These are phyloP conservation scores for Pelusios castaneus DNA, from an alignment of 2,113 vertebrate species.

Conservation along the genomic window DNA sequence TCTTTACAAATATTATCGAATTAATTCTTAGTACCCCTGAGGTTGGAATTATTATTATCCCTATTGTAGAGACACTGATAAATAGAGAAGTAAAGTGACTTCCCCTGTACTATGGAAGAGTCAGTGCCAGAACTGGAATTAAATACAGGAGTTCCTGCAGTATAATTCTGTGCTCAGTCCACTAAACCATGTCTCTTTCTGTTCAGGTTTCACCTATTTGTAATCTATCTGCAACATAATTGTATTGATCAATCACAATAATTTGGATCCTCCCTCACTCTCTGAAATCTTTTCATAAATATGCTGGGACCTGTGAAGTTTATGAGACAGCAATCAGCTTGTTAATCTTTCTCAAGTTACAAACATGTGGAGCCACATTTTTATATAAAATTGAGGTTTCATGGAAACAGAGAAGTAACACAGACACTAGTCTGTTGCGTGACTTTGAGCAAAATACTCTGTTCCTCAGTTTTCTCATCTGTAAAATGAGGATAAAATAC, in stretches of 20 bases:
- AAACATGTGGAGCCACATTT: not conserved
- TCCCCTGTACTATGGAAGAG: not conserved
- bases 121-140: rapidly evolving
- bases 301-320: not conserved
- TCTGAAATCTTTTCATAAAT: not conserved
- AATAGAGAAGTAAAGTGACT: not conserved
- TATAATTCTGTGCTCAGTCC: rapidly evolving
- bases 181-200: not conserved
- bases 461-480: not conserved
- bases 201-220: not conserved
- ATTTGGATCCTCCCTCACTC: not conserved
- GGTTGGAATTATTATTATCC: rapidly evolving
- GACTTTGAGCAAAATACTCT: not conserved
- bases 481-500: not conserved
- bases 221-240: not conserved
- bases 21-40: not conserved
- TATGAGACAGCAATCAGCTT: not conserved
- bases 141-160: rapidly evolving
- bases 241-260: not conserved
- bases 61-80: rapidly evolving
- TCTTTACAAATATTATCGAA: not conserved
- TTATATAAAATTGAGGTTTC: not conserved
- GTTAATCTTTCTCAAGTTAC: not conserved
- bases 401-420: not conserved
- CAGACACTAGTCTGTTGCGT: not conserved